Evolutionary conservation across 2,113 vertebrate species (phyloP).

Genomic region (Herpailurus yagouaroundi): DNA sequence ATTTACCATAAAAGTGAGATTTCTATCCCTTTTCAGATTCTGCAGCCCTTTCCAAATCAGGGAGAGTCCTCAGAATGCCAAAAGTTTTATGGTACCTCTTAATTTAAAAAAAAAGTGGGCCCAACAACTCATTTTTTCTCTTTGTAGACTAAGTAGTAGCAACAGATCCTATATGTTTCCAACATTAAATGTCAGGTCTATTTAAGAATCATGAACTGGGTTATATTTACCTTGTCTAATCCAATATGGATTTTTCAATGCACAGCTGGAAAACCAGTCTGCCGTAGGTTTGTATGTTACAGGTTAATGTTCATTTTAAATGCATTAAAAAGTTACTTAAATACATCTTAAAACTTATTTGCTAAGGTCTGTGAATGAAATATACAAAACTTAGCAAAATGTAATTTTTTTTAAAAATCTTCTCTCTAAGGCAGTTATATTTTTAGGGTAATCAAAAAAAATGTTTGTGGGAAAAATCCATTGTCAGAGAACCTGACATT

Average conservation of each 20-base stretch:
- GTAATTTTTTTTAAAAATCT: neutral
- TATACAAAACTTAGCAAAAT: constrained; percentile 55
- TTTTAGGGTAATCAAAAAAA: constrained; percentile 30
- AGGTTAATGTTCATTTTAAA: constrained; percentile 54
- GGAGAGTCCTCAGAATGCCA: neutral
- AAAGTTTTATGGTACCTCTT: neutral
- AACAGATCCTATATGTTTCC: constrained; percentile 8
- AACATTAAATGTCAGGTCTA: constrained; percentile 24
- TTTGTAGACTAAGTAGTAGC: neutral
- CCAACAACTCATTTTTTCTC: neutral
- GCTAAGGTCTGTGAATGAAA: constrained; percentile 8
- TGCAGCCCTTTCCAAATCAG: neutral
- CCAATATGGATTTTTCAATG: neutral
- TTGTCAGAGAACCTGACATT: constrained; percentile 26
- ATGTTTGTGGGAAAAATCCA: neutral
- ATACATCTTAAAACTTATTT: constrained; percentile 40
- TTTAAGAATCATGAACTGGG: constrained; percentile 12
- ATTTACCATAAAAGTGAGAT: neutral
- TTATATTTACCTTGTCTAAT: constrained; percentile 47
- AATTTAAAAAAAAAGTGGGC: constrained; percentile 19
- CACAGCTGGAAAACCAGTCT: constrained; percentile 1
- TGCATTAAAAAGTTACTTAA: constrained; percentile 54
- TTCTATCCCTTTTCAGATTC: neutral
- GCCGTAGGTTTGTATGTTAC: neutral
- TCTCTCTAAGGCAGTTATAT: constrained; percentile 33